phyloP scores from a whole-genome alignment of 2,888 invertebrate species.

The Himalopsyche tibetana region DNA sequence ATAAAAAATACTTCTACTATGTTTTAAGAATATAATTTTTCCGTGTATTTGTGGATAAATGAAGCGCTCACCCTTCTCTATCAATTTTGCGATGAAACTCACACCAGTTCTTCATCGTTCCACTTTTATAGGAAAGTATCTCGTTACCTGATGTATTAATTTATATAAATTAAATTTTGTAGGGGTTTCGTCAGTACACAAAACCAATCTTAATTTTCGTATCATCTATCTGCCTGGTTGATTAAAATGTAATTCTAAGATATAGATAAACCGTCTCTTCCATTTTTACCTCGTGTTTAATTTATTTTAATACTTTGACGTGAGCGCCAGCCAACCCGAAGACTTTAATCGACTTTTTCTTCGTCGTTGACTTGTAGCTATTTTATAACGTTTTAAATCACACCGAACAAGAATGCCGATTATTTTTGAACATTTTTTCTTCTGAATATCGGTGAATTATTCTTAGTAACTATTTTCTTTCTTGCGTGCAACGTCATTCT shows the following conservation, averaged over 20 bases:
- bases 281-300: background rate
- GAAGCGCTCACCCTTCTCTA: too few species aligned
- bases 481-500: too few species aligned
- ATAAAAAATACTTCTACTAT: too few species aligned
- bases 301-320: background rate
- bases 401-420: background rate
- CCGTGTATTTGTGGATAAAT: too few species aligned
- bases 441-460: too few species aligned
- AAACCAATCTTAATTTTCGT: background rate
- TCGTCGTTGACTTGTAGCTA: background rate
- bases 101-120: too few species aligned
- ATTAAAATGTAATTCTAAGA: background rate
- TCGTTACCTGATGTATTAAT: conserved; percentile 8
- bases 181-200: background rate
- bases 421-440: background rate
- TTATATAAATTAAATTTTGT: background rate
- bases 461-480: too few species aligned
- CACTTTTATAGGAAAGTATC: too few species aligned
- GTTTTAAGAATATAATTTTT: too few species aligned
- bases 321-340: background rate
- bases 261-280: background rate
- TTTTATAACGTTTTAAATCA: conserved; percentile 26
- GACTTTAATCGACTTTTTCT: background rate
- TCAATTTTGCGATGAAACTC: too few species aligned
- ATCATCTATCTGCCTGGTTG: background rate